Base-by-base conservation (phyloP, 1,140 invertebrate species). In the Cardiocondyla obscurior region DNA sequence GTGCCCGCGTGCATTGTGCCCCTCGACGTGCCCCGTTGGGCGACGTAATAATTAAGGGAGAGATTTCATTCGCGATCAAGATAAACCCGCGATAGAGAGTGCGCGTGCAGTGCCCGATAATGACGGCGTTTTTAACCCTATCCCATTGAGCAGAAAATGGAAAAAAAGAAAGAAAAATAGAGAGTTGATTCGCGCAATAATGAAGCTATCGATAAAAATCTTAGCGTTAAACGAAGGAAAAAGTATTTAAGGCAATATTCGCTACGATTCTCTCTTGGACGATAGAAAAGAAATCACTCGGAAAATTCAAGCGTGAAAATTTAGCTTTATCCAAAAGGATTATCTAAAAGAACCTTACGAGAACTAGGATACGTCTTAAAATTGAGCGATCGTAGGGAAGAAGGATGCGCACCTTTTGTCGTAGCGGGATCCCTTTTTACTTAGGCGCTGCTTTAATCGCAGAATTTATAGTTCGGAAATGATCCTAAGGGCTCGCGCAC, bases 1-100 rank as follows among this genome's bases (percentile, higher is more conserved):
- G 92, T 92, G 92, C 79, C 83, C 81, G 39, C 46, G 36, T 33
- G 85, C 69, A 89, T 90, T 90, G 86, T 91, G 82, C 67, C 42
- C 49, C 30, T 16, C 49, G 67, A 64, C 14, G 81, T 90, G 84
- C 81, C 87, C 89, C 70, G 90, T 69, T 60, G 90, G 81, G 86
- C 85, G 86, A 91, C 55, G 87, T 67, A 91, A 91, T 93, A 92
- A 93, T 93, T 93, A 92, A 89, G 77, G 82, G 49, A 67, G 85
- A 91, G 92, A 93, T 92, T 62, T 62, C 25, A 62, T 62, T 86
- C 89, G 85, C 88, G 81, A 86, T 83, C 82, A 30, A 85, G 91
- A 92, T 92, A 90, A 87, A 51, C n/a, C 14, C 73, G 73, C 70
- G 85, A 84, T 86, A 84, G 62, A 83, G 57, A 79, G 83, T 74